phyloP scores from a whole-genome alignment of 2,888 invertebrate genomes.

The Hartigia nigra region DNA sequence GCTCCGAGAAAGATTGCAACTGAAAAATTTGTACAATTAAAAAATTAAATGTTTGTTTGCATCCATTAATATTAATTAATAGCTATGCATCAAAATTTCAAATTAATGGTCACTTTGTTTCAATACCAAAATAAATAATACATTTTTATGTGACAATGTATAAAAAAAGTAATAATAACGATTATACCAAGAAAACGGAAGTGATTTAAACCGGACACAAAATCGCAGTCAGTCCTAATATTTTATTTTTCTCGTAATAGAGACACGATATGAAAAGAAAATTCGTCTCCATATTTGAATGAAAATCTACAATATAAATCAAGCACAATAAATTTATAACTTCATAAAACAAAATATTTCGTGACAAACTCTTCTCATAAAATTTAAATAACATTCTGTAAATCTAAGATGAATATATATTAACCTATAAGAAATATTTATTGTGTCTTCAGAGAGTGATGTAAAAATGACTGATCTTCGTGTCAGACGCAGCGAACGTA shows the following conservation, averaged over 20 bases:
- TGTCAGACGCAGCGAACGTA: background rate
- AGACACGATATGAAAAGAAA: background rate
- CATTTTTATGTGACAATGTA: background rate
- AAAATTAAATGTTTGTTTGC: background rate
- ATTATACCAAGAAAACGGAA: background rate
- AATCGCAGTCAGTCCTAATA: background rate
- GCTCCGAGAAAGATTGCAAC: constrained; percentile 88
- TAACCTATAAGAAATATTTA: background rate
- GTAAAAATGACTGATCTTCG: background rate
- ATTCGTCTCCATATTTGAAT: background rate
- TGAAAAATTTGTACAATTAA: constrained; percentile 65
- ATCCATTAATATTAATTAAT: background rate
- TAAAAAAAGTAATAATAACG: background rate
- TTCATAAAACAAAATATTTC: background rate
- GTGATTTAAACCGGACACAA: background rate
- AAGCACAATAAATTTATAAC: background rate
- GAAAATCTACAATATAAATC: background rate
- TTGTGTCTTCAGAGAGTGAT: background rate
- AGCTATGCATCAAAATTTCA: background rate
- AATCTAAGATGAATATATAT: background rate
- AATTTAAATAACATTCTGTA: background rate
- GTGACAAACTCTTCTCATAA: background rate
- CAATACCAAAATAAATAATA: background rate
- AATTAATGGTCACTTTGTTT: background rate
- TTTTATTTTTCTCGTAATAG: background rate